Conservation (phyloP, 2,888 invertebrate species). For the Aplocera efformata region DNA sequence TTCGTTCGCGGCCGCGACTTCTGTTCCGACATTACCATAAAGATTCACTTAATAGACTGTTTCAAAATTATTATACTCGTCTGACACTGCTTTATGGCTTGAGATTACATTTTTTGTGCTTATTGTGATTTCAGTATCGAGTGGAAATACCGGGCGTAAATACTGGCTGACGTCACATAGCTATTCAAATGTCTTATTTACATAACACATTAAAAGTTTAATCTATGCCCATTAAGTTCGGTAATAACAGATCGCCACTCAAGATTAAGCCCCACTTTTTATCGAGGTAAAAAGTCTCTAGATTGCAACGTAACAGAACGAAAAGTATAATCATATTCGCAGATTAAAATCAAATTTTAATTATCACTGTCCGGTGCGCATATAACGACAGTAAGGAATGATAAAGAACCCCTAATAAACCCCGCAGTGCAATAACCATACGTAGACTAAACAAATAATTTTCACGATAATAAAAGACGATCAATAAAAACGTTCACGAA, state of each 20-base stretch:
- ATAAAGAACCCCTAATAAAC: conserved; percentile 76
- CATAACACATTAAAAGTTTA: conserved; percentile 39
- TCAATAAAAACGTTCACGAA: conserved; percentile 77
- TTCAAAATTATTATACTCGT: conserved; percentile 74
- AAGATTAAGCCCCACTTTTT: conserved; percentile 48
- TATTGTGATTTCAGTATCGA: conserved; percentile 46
- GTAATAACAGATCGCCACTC: conserved; percentile 51
- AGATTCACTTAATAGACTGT: conserved; percentile 79
- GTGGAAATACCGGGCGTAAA: conserved; percentile 43
- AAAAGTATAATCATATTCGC: conserved; percentile 58
- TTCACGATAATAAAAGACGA: conserved; percentile 78
- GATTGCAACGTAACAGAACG: conserved; percentile 48
- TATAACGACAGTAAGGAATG: conserved; percentile 58
- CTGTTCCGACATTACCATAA: conserved; percentile 77
- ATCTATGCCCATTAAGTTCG: conserved; percentile 41
- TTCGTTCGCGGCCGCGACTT: conserved; percentile 72
- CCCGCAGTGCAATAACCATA: conserved; percentile 74
- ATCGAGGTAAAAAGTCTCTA: conserved; percentile 45
- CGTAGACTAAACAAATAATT: conserved; percentile 79
- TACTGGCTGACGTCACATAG: conserved; percentile 30
- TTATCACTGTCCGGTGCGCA: conserved; percentile 56
- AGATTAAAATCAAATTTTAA: conserved; percentile 70
- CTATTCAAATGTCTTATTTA: conserved; percentile 31
- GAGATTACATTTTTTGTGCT: conserved; percentile 57
- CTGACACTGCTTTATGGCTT: conserved; percentile 67